phyloP scores from a whole-genome alignment of 2,888 invertebrate species.

The Mimachlamys varia region DNA sequence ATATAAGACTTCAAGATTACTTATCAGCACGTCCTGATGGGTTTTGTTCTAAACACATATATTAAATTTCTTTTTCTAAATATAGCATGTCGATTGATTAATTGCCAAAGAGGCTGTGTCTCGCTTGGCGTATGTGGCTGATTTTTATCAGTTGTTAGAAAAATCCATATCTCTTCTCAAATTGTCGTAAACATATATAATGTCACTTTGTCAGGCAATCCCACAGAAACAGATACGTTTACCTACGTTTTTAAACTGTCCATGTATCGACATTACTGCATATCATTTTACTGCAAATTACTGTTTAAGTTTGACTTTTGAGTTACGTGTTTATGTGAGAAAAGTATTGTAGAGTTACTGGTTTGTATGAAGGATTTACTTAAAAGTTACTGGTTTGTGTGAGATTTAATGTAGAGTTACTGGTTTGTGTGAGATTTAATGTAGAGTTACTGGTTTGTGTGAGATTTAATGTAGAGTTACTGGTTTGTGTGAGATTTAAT shows the following conservation, averaged over 20 bases:
- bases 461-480: too few species aligned
- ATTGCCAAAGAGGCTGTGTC: background rate
- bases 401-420: too few species aligned
- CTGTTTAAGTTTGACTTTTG: too few species aligned
- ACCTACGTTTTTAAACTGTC: background rate
- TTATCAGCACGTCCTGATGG: background rate
- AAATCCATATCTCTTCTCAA: background rate
- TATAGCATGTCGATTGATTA: background rate
- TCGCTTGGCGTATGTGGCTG: background rate
- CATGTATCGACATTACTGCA: background rate
- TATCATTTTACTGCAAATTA: background rate
- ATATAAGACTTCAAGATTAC: background rate
- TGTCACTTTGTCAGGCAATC: background rate
- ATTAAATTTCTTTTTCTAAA: background rate
- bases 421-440: too few species aligned
- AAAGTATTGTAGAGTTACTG: too few species aligned
- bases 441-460: too few species aligned
- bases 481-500: too few species aligned
- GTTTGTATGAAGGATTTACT: background rate
- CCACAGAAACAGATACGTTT: background rate
- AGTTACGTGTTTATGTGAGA: background rate
- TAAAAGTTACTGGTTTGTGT: too few species aligned
- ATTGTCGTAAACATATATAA: background rate
- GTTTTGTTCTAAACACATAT: conserved; percentile 7
- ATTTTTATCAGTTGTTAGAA: background rate